Conservation (phyloP, 2,113 vertebrate genomes). For the Sakesphorus luctuosus region DNA sequence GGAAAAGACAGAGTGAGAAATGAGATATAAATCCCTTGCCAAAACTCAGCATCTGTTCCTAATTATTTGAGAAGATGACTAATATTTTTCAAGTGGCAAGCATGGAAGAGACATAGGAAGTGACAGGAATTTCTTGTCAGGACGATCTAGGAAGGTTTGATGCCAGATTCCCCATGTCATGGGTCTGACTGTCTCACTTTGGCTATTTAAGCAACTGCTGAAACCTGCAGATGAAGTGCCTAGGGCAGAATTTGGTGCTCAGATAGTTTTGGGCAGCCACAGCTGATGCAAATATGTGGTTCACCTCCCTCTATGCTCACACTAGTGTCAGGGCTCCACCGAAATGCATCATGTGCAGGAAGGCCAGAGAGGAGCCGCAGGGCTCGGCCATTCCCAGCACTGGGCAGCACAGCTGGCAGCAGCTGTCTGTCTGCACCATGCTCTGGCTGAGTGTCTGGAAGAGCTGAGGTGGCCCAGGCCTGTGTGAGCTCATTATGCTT, state of each 20-base stretch:
- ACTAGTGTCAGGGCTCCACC: neutral
- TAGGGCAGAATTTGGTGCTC: neutral
- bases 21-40: neutral
- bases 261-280: neutral
- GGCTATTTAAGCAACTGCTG: neutral
- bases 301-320: too few relatives aligned
- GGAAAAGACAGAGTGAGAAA: too few relatives aligned
- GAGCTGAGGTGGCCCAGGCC: neutral
- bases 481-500: neutral
- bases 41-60: neutral
- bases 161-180: neutral
- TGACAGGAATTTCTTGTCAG: neutral
- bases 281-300: neutral
- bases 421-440: neutral
- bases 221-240: neutral
- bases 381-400: neutral
- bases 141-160: neutral
- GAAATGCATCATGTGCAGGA: neutral
- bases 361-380: neutral
- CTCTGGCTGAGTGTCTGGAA: too few relatives aligned
- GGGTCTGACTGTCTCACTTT: neutral
- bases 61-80: neutral
- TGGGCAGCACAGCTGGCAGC: neutral
- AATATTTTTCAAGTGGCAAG: neutral
- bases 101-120: neutral